Evolutionary conservation across 2,113 vertebrate species (phyloP).

Genomic region (Mystacornis crossleyi): DNA sequence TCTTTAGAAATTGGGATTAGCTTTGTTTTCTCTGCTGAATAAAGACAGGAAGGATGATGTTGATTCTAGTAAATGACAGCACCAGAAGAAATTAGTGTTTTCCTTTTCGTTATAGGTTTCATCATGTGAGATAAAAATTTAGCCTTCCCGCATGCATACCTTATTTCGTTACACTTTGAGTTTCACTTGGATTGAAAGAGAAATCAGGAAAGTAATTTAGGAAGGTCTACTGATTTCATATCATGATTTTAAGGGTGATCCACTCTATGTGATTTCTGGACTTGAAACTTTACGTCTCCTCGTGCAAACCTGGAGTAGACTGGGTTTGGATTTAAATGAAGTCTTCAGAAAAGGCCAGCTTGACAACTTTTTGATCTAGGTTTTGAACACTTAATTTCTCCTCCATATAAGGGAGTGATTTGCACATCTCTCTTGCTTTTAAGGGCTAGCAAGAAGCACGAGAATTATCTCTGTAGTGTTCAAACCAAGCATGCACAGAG

Average conservation of each 20-base stretch:
- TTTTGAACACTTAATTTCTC: conserved; percentile 13
- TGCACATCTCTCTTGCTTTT: not conserved
- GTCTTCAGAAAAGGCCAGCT: not conserved
- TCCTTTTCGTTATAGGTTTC: conserved; percentile 36
- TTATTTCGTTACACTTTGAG: not conserved
- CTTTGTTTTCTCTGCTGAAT: conserved; percentile 73
- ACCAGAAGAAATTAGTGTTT: conserved; percentile 65
- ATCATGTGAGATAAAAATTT: conserved; percentile 40
- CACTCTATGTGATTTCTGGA: not conserved
- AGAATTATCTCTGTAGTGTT: not conserved
- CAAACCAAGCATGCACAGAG: not conserved
- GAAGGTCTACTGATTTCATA: not conserved
- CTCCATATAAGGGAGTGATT: not conserved
- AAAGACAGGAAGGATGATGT: conserved; percentile 70
- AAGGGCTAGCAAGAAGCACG: not conserved
- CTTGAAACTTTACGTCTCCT: not conserved
- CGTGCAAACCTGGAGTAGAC: not conserved
- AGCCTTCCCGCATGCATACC: not conserved
- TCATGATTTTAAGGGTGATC: not conserved
- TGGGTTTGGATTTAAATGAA: not conserved
- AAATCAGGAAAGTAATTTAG: not conserved
- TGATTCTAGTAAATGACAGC: conserved; percentile 73
- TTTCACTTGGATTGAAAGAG: not conserved
- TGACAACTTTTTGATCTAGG: conserved; percentile 12
- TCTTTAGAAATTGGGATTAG: conserved; percentile 75